Evolutionary conservation across 2,797 vertebrate genomes (phyloP).

Genomic region (Sarcoramphus papa): DNA sequence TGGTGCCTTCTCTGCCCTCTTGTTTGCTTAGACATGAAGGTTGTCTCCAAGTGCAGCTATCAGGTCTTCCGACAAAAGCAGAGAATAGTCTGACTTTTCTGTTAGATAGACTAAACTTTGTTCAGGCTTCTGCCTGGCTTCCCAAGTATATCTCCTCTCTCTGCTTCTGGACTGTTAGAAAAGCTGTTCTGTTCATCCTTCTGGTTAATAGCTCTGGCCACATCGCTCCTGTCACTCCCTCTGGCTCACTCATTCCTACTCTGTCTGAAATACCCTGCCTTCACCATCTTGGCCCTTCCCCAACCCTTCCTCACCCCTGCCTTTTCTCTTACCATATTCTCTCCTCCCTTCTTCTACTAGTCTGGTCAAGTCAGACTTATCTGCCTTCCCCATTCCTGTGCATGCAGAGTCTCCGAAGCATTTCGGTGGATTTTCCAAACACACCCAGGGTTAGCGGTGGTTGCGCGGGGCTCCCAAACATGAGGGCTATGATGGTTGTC

Average conservation of each 20-base stretch:
- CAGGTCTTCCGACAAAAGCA: neutral
- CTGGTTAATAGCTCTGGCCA: neutral
- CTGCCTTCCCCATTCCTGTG: neutral
- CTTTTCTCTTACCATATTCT: neutral
- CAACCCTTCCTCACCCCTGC: neutral
- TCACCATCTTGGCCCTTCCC: neutral
- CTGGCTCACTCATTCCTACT: neutral
- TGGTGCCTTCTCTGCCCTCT: neutral
- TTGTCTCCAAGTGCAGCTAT: neutral
- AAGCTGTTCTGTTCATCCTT: neutral
- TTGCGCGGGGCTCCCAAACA: fast-evolving
- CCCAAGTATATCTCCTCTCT: neutral
- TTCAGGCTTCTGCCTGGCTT: neutral
- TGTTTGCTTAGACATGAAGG: neutral
- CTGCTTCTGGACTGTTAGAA: neutral
- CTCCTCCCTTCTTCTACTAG: neutral
- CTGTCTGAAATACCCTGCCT: neutral
- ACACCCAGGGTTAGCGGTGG: neutral
- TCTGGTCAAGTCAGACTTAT: neutral
- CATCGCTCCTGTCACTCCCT: neutral
- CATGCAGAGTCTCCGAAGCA: neutral
- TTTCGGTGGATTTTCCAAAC: neutral
- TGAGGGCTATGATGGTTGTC: neutral
- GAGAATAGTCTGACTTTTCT: neutral
- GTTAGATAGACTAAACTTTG: neutral